Conservation (phyloP, 2,888 invertebrate genomes). For the Celastrina argiolus region DNA sequence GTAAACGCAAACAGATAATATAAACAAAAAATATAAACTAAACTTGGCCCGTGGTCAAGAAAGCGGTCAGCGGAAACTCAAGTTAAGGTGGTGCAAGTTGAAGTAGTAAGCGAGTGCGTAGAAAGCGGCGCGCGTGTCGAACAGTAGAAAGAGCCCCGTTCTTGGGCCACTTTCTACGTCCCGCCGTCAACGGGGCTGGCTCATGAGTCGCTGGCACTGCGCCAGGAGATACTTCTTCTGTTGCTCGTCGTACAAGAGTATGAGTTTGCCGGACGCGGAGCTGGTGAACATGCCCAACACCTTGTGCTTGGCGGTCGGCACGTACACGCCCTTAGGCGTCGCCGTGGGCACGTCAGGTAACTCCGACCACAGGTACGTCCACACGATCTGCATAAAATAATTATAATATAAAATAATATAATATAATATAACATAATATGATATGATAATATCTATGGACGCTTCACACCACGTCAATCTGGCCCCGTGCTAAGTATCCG, state of each 20-base stretch:
- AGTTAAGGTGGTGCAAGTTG: constrained; percentile 62
- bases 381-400: constrained; percentile 80
- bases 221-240: constrained; percentile 64
- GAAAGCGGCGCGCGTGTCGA: constrained; percentile 62
- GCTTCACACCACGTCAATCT: no score
- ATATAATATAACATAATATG: no score
- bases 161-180: constrained; percentile 58
- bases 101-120: constrained; percentile 60
- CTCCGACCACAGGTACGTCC: constrained; percentile 88
- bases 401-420: no score
- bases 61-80: constrained; percentile 36
- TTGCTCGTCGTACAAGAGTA: constrained; percentile 67
- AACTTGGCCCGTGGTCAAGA: no score
- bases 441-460: no score
- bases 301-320: constrained; percentile 79
- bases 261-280: constrained; percentile 79
- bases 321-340: constrained; percentile 83
- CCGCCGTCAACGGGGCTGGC: constrained; percentile 64
- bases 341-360: constrained; percentile 81
- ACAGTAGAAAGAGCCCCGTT: constrained; percentile 68
- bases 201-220: constrained; percentile 63
- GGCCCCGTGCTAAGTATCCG: no score
- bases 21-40: no score
- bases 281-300: constrained; percentile 81
- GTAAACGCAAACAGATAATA: no score